A percentile compares a stretch with the other conserved stretches of the same genome.
phyloP scores from a whole-genome alignment of 2,113 vertebrate species.

The Connochaetes taurinus region DNA sequence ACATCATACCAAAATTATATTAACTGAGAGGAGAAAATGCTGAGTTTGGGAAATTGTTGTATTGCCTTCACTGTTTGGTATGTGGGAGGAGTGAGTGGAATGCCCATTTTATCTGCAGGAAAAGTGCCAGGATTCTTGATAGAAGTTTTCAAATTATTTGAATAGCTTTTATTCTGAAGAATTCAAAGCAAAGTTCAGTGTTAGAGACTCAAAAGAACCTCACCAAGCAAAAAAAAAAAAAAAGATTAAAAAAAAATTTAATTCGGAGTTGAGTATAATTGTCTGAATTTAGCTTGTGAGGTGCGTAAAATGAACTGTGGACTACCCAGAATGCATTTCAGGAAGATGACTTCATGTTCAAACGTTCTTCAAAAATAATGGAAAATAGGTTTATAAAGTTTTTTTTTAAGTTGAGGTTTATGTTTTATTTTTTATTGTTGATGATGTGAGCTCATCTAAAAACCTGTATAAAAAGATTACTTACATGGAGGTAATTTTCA shows the following conservation, averaged over 20 bases:
- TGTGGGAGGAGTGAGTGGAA: slow-evolving; percentile 53
- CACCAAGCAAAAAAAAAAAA: not conserved
- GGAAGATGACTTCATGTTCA: not conserved
- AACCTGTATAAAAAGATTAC: not conserved
- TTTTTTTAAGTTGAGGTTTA: not conserved
- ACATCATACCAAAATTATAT: not conserved
- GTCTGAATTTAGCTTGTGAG: slow-evolving; percentile 46
- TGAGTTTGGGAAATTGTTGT: not conserved
- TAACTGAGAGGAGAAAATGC: not conserved
- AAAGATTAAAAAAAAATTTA: not conserved
- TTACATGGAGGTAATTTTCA: not conserved
- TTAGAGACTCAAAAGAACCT: slow-evolving; percentile 32
- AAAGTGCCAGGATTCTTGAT: slow-evolving; percentile 51
- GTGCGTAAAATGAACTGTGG: not conserved
- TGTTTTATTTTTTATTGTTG: not conserved
- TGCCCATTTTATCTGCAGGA: slow-evolving; percentile 49
- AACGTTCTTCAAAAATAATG: not conserved
- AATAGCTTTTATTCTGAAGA: slow-evolving; percentile 57
- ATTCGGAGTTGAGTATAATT: not conserved
- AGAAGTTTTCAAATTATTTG: slow-evolving; percentile 60
- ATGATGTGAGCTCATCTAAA: not conserved
- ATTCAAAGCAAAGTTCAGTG: slow-evolving; percentile 28
- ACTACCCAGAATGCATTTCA: not conserved
- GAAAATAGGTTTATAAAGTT: not conserved
- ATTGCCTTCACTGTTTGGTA: not conserved